Evolutionary conservation across 1,140 invertebrate species (phyloP).

Genomic region (Euwallacea fornicatus): DNA sequence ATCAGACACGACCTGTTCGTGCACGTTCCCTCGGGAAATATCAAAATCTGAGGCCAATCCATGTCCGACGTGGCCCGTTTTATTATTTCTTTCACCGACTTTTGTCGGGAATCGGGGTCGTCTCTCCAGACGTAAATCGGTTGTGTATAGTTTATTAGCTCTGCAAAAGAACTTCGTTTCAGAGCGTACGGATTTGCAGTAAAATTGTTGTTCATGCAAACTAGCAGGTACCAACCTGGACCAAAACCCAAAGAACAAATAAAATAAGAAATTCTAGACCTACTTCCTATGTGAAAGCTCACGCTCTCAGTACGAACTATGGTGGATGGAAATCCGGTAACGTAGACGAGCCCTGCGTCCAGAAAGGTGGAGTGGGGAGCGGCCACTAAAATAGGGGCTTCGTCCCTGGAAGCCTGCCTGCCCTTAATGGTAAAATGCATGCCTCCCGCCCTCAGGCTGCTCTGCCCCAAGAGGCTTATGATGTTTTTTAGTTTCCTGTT

Average conservation of each 20-base stretch:
- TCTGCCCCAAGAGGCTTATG: slow-evolving; percentile 70
- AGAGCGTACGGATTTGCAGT: neutral
- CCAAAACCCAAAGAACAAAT: slow-evolving; percentile 21
- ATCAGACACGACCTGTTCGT: slow-evolving; percentile 92
- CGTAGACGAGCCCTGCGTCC: slow-evolving; percentile 80
- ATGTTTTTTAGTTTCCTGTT: slow-evolving; percentile 62
- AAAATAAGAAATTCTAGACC: slow-evolving; percentile 52
- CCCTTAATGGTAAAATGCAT: slow-evolving; percentile 80
- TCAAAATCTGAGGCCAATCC: slow-evolving; percentile 91
- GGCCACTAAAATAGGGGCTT: slow-evolving; percentile 82
- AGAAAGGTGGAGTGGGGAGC: slow-evolving; percentile 87
- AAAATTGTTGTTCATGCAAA: neutral
- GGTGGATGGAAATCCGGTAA: slow-evolving; percentile 75
- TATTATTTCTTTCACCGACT: slow-evolving; percentile 89
- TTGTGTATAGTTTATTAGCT: slow-evolving; percentile 90
- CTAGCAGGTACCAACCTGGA: neutral
- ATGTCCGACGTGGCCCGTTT: slow-evolving; percentile 78
- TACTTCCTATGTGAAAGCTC: slow-evolving; percentile 83
- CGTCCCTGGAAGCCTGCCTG: slow-evolving; percentile 66
- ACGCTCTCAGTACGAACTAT: slow-evolving; percentile 77
- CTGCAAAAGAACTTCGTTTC: slow-evolving; percentile 57
- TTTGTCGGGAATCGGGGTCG: slow-evolving; percentile 87
- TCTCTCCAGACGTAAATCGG: slow-evolving; percentile 92
- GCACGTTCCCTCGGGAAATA: slow-evolving; percentile 95
- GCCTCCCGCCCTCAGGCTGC: slow-evolving; percentile 73